A percentile compares a stretch with the other conserved stretches of the same genome.
Conservation (phyloP, 1,140 invertebrate genomes). For the Halictus rubicundus region DNA sequence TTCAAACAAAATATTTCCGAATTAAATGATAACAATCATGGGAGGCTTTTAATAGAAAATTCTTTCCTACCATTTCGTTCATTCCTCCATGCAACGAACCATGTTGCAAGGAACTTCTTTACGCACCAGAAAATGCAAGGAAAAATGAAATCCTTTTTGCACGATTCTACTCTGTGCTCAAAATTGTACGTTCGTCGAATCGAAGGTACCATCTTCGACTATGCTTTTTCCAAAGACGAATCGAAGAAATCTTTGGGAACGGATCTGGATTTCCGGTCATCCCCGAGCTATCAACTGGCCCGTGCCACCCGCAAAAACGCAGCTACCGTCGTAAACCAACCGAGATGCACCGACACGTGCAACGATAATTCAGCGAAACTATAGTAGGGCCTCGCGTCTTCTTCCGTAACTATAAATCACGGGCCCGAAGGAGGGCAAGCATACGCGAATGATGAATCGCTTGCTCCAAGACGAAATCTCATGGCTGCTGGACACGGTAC, state of each 20-base stretch:
- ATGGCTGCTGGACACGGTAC: background rate
- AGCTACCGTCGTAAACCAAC: slow-evolving; percentile 9
- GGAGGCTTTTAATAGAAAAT: too few relatives aligned
- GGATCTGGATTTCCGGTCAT: background rate
- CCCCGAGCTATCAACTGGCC: background rate
- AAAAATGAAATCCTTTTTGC: too few relatives aligned
- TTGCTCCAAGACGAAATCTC: background rate
- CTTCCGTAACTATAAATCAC: slow-evolving; percentile 30
- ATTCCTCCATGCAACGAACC: too few relatives aligned
- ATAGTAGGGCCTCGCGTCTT: slow-evolving; percentile 15
- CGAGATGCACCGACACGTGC: slow-evolving; percentile 41
- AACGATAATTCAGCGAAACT: slow-evolving; percentile 38
- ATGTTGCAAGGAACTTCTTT: too few relatives aligned
- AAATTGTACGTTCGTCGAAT: too few relatives aligned
- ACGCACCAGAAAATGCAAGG: too few relatives aligned
- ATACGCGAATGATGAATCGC: slow-evolving; percentile 30
- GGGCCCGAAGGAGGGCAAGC: background rate
- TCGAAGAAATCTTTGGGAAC: background rate
- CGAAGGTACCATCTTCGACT: background rate
- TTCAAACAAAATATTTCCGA: too few relatives aligned
- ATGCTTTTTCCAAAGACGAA: background rate
- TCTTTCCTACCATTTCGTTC: too few relatives aligned
- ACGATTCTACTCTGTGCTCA: too few relatives aligned
- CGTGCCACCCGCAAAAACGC: background rate
- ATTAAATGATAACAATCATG: too few relatives aligned